Conservation (phyloP, 35 echinoderm and acorn worm species). For the Heliocidaris erythrogramma region DNA sequence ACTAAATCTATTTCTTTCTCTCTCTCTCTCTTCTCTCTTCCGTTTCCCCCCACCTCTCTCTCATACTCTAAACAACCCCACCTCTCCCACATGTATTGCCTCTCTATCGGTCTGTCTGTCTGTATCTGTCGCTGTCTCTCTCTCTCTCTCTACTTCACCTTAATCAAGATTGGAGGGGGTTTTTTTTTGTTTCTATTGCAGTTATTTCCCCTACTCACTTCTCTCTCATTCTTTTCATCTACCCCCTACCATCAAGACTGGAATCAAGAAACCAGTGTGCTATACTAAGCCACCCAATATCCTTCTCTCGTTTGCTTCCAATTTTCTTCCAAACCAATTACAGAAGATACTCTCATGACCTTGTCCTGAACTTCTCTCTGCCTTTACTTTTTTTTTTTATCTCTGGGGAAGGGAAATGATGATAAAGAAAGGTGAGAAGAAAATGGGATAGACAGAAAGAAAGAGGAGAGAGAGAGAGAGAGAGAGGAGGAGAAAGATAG, state of each 20-base stretch:
- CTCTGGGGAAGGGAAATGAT: not conserved
- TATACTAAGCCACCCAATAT: not conserved
- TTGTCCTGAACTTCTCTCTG: not conserved
- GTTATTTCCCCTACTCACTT: not conserved
- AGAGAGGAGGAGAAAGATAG: too few relatives aligned
- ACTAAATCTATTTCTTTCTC: not conserved
- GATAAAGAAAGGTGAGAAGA: not conserved
- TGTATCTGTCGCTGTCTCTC: not conserved
- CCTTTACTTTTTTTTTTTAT: not conserved
- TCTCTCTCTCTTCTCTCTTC: not conserved
- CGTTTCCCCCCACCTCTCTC: not conserved
- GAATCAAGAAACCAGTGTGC: not conserved
- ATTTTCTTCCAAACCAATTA: not conserved
- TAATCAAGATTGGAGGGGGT: too few relatives aligned
- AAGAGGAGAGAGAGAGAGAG: not conserved
- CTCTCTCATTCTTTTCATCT: not conserved
- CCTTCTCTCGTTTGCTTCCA: slow-evolving; percentile 1
- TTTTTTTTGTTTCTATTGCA: not conserved
- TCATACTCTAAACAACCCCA: too few relatives aligned
- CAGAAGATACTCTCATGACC: not conserved
- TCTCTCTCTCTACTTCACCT: not conserved
- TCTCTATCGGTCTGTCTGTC: not conserved
- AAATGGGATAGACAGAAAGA: not conserved
- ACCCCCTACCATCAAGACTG: not conserved
- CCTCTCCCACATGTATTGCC: not conserved